Evolutionary conservation across 2,888 invertebrate species (phyloP), one percentile per base, ranked within the genome.

Genomic region (Pegoplata infirma): DNA sequence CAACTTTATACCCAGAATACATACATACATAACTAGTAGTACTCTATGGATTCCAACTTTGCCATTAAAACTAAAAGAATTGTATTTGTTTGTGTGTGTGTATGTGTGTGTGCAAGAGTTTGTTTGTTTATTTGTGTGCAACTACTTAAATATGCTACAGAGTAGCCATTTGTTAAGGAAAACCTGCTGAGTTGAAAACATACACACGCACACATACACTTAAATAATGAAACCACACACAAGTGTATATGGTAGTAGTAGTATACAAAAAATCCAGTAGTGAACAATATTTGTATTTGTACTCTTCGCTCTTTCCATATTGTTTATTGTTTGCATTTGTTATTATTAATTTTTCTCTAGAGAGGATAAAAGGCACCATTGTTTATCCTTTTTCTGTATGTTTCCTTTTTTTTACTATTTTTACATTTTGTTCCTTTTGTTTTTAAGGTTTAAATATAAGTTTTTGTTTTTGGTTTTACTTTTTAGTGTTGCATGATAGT

Each of bases 331-430:
- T 77, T 64, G 53, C 73, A 68, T 77, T 72, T 73, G 46, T 73
- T 73, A 64, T 77, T 73, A 77, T 77, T 73, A 77, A 73, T 73
- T 77, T 73, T 77, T 73, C 73, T 64, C 73, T 36, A 49, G 77
- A 63, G 58, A 77, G 63, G 51, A 53, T 63, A 63, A 49, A 56
- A 23, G 16, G 63, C 63, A 46, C 44, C 61, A 73, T 51, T 63
- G 67, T 72, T 77, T 68, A 72, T 68, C n/a, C 17, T 32, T 68
- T 59, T 25, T 17, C 40, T 49, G 17, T 36, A 6, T 6, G 14
- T 17, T 63, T 47, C 23, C 1, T n/a, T 32, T 16, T 36, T 14
- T 32, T 10, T 32, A 1, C 10, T n/a, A n/a, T 28, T 2, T 28
- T 6, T 8, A 1, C 10, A 32, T 10, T 2, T 7, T 32, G 8